A percentile compares a stretch with the other conserved stretches of the same genome.
Evolutionary conservation across 2,888 invertebrate genomes (phyloP).

Genomic region (Acanthacorydalis orientalis): DNA sequence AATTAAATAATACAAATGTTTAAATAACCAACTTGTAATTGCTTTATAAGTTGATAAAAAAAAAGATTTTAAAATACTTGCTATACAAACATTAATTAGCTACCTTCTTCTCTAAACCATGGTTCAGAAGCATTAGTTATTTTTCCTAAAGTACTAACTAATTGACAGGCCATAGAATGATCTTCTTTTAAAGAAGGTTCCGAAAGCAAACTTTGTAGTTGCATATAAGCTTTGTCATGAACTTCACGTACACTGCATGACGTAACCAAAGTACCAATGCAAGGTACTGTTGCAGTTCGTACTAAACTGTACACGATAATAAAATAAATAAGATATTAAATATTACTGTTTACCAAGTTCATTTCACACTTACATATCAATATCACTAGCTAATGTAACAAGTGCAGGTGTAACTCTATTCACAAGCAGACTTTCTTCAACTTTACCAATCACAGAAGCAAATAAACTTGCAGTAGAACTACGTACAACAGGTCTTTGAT

Average conservation of each 20-base stretch:
- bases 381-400: conserved; percentile 49
- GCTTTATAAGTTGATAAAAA: conserved; percentile 2
- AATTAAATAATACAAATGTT: conserved; percentile 1
- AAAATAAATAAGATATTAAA: conserved; percentile 1
- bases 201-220: conserved; percentile 26
- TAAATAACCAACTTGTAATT: conserved; percentile 6
- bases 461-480: conserved; percentile 42
- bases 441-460: conserved; percentile 32
- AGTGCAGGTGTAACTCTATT: conserved; percentile 48
- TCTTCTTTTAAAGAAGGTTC: conserved; percentile 24
- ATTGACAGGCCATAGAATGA: conserved; percentile 33
- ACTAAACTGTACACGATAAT: conserved; percentile 29
- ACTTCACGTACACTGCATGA: conserved; percentile 30
- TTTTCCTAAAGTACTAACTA: conserved; percentile 41
- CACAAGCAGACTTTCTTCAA: conserved; percentile 36
- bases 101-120: conserved; percentile 43
- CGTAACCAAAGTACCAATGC: conserved; percentile 40
- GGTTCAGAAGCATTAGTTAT: conserved; percentile 40
- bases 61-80: background rate
- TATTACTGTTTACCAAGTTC: background rate
- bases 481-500: conserved; percentile 40
- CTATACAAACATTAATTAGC: background rate
- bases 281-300: conserved; percentile 41
- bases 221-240: conserved; percentile 37
- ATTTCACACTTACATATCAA: conserved; percentile 37